Base-by-base conservation (phyloP, 1,140 invertebrate species). In the Helicoverpa zea region DNA sequence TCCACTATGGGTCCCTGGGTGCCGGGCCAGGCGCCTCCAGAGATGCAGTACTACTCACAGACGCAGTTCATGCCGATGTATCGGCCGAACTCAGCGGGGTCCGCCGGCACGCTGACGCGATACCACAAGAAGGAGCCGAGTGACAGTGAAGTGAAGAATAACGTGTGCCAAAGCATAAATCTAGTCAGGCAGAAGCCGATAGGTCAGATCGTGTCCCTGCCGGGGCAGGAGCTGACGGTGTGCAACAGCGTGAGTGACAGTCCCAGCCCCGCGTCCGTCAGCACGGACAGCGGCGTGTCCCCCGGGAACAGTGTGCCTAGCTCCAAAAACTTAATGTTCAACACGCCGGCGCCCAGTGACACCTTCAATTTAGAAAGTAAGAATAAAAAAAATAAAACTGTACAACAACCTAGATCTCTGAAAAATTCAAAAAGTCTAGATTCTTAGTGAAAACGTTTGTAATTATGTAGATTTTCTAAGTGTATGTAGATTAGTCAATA, bases 401-500 rank as follows among this genome's bases (percentile, higher is more conserved):
- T 80, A 63, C 88, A 76, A 76, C 90, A 73, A 90, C 87, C 72
- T 30, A 81, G 92, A 87, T 91, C 91, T 84, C 86, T 94, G 54
- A 95, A 95, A 85, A 94, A 92, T 86, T 95, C 94, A 64, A 95
- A 94, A 90, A 94, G 92, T 93, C 80, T 95, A 90, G 94, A 95
- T 87, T 91, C 91, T 90, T 94, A 93, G 90, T 87, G 86, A 84
- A 89, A 85, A 87, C 84, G 78, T 92, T 94, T 95, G 94, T 95
- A 94, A 94, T 93, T 95, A 95, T 94, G 92, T 95, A 95, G 94
- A 95, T 95, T 95, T 95, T 95, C 91, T 95, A 95, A 94, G 88
- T 95, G 92, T 94, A 93, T 82, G 87, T 94, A 94, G 94, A 88
- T 86, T 92, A 92, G 90, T 87, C 85, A 81, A 80, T 63, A 84